Evolutionary conservation across 2,797 vertebrate species (phyloP).

Genomic region (Phalloptychus januarius): DNA sequence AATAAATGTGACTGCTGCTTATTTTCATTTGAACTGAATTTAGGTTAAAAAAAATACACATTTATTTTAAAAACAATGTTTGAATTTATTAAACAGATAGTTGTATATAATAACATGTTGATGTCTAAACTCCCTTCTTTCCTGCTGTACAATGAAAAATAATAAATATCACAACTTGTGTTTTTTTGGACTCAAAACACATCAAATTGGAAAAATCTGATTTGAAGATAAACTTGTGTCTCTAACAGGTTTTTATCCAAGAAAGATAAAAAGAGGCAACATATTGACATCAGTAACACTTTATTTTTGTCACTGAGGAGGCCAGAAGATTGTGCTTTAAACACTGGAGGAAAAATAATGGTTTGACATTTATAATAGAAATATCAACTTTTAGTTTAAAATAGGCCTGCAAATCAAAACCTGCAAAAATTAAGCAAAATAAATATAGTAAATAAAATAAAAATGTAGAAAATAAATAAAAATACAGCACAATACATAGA

Average conservation of each 20-base stretch:
- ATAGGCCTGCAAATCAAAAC: neutral
- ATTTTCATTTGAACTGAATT: neutral
- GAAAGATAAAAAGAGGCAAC: neutral
- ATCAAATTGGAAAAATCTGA: neutral
- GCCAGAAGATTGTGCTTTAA: conserved; percentile 1
- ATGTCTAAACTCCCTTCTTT: neutral
- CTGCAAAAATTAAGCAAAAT: neutral
- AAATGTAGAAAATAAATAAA: neutral
- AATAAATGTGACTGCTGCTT: neutral
- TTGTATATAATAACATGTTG: neutral
- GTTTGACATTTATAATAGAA: neutral
- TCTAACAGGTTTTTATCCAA: neutral
- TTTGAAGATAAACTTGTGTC: neutral
- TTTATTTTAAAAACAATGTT: neutral
- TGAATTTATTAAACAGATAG: neutral
- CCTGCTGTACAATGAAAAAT: neutral
- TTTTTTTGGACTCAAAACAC: neutral
- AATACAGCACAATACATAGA: neutral
- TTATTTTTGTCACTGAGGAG: conserved; percentile 1
- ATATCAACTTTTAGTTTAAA: neutral
- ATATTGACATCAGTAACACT: conserved; percentile 2
- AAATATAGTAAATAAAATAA: neutral
- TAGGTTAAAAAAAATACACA: neutral
- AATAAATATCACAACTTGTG: neutral
- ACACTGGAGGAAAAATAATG: conserved; percentile 2